Conservation (phyloP, 2,888 invertebrate species). For the Steinernema hermaphroditum region DNA sequence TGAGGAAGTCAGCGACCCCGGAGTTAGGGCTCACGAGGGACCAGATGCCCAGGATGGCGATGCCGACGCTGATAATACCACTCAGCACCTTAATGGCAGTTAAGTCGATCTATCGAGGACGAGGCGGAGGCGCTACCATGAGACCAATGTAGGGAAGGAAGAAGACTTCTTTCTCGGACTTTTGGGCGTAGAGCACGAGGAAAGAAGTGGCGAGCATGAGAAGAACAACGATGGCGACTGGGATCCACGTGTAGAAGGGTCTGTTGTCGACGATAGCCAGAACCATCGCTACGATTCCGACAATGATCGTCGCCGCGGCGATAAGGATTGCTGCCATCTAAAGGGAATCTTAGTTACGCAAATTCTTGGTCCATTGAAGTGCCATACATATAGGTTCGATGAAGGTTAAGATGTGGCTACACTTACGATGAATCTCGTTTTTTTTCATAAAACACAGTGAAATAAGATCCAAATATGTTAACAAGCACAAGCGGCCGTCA, state of each 20-base stretch:
- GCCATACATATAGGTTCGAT: too few relatives aligned
- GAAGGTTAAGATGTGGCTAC: too few relatives aligned
- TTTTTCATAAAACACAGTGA: too few relatives aligned
- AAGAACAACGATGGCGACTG: slow-evolving; percentile 11
- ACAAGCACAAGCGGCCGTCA: too few relatives aligned
- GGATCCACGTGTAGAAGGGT: slow-evolving; percentile 26
- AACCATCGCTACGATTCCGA: slow-evolving; percentile 7
- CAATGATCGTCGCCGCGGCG: slow-evolving; percentile 1
- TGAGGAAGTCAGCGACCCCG: slow-evolving; percentile 11
- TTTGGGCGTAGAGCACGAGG: slow-evolving; percentile 8
- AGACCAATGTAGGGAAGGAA: slow-evolving; percentile 25
- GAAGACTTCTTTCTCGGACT: slow-evolving; percentile 23
- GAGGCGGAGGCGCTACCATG: not conserved
- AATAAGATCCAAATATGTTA: too few relatives aligned
- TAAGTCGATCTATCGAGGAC: not conserved
- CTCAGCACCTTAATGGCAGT: not conserved
- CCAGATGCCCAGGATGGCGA: slow-evolving; percentile 23
- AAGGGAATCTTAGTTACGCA: too few relatives aligned
- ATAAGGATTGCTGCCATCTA: slow-evolving; percentile 19
- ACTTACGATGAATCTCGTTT: too few relatives aligned
- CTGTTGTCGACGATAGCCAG: slow-evolving; percentile 8
- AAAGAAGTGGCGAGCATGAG: slow-evolving; percentile 3
- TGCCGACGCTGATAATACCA: not conserved
- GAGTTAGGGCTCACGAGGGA: slow-evolving; percentile 10
- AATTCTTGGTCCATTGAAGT: too few relatives aligned